Evolutionary conservation across 2,113 vertebrate genomes (phyloP).

Genomic region (Capra hircus): DNA sequence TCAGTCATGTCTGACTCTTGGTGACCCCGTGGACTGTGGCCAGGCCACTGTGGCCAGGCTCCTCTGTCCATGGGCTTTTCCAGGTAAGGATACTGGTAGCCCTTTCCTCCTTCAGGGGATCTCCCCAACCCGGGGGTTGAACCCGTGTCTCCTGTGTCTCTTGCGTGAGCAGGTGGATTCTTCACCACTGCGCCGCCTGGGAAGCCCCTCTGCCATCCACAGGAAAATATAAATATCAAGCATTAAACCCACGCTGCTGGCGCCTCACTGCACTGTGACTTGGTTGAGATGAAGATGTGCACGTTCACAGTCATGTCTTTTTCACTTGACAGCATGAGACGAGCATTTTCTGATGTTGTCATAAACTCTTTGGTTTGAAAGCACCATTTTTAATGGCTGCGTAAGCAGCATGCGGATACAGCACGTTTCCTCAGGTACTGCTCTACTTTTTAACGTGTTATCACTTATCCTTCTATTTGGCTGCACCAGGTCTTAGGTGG

Average conservation of each 20-base stretch:
- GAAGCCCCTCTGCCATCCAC: neutral
- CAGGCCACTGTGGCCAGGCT: neutral
- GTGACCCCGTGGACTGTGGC: neutral
- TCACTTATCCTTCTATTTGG: neutral
- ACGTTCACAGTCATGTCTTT: neutral
- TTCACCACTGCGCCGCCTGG: neutral
- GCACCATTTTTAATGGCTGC: accelerated
- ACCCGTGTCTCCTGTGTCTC: accelerated
- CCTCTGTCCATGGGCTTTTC: neutral
- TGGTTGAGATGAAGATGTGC: neutral
- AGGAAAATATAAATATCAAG: neutral
- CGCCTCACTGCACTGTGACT: neutral
- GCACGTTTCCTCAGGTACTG: neutral
- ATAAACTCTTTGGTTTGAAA: neutral
- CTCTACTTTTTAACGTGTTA: neutral
- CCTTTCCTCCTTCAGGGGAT: neutral
- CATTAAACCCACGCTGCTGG: neutral
- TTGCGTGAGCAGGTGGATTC: neutral
- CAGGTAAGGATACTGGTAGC: neutral
- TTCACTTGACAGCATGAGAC: too few species aligned
- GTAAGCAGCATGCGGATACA: accelerated
- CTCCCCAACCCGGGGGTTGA: neutral
- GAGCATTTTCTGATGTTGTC: neutral
- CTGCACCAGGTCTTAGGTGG: neutral
- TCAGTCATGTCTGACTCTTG: neutral